Conservation (phyloP, 1,140 invertebrate genomes). For the Heliconius hermathena region DNA sequence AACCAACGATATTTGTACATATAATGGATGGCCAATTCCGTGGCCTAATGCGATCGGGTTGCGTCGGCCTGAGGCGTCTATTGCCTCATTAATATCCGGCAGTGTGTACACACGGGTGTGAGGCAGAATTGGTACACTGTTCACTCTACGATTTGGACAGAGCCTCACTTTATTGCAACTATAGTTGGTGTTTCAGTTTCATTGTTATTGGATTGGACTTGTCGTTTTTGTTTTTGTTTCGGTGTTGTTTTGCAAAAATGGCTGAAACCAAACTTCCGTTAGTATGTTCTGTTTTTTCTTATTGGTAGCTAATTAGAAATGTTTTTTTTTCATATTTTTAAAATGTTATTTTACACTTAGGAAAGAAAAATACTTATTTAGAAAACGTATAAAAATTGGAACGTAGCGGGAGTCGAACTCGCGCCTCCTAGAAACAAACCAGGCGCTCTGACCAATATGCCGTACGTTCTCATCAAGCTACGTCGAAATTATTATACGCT, state of each 20-base stretch:
- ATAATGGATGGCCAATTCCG: conserved; percentile 60
- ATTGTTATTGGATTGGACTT: conserved; percentile 14
- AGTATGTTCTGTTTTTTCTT: not conserved
- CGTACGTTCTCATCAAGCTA: no score
- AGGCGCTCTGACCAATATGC: no score
- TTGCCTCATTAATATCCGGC: conserved; percentile 70
- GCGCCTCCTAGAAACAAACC: no score
- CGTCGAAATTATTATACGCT: no score
- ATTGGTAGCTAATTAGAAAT: not conserved
- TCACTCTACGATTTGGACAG: not conserved
- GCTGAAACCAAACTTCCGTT: not conserved
- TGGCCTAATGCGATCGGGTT: conserved; percentile 59
- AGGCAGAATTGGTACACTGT: not conserved
- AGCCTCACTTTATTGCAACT: conserved; percentile 13
- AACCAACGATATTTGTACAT: conserved; percentile 45
- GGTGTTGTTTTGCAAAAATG: not conserved
- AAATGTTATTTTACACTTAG: no score
- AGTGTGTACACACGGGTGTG: conserved; percentile 48
- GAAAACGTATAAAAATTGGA: no score
- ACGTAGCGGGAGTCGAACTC: no score
- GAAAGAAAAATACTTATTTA: no score
- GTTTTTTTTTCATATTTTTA: no score
- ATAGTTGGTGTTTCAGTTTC: conserved; percentile 14
- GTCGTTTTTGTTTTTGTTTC: not conserved
- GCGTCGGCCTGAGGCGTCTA: conserved; percentile 48